Conservation (phyloP, 2,888 invertebrate genomes). For the Boloria selene region DNA sequence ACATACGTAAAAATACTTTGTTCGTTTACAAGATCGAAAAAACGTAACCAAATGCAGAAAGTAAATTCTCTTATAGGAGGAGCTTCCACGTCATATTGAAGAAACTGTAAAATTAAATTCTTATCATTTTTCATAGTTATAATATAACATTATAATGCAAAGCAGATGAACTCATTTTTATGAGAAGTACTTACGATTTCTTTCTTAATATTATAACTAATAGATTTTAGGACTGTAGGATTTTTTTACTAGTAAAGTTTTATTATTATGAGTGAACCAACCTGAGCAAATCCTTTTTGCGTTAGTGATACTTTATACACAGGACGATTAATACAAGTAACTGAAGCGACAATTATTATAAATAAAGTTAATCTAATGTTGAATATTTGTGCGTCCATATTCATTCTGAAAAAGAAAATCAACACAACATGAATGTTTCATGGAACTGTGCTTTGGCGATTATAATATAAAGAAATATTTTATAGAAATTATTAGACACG, state of each 20-base stretch:
- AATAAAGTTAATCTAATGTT: slow-evolving; percentile 28
- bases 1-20: slow-evolving; percentile 71
- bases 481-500: too few species aligned
- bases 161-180: too few species aligned
- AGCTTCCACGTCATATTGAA: slow-evolving; percentile 86
- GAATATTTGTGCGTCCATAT: slow-evolving; percentile 5
- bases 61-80: slow-evolving; percentile 91
- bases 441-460: too few species aligned
- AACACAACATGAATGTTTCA: too few species aligned
- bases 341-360: slow-evolving; percentile 44
- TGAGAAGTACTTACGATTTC: too few species aligned
- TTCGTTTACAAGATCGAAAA: slow-evolving; percentile 76
- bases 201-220: too few species aligned
- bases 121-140: background rate
- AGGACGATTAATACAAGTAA: slow-evolving; percentile 60
- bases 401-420: slow-evolving; percentile 3
- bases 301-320: slow-evolving; percentile 85
- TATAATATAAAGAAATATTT: too few species aligned
- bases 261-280: too few species aligned
- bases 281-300: slow-evolving; percentile 87
- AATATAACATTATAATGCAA: too few species aligned
- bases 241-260: too few species aligned
- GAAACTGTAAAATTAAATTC: slow-evolving; percentile 58
- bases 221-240: too few species aligned
- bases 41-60: slow-evolving; percentile 90